Percentiles rank a stretch among this genome's conserved stretches.
phyloP scores from a whole-genome alignment of 2,888 invertebrate genomes.

The Caenorhabditis sp. region DNA sequence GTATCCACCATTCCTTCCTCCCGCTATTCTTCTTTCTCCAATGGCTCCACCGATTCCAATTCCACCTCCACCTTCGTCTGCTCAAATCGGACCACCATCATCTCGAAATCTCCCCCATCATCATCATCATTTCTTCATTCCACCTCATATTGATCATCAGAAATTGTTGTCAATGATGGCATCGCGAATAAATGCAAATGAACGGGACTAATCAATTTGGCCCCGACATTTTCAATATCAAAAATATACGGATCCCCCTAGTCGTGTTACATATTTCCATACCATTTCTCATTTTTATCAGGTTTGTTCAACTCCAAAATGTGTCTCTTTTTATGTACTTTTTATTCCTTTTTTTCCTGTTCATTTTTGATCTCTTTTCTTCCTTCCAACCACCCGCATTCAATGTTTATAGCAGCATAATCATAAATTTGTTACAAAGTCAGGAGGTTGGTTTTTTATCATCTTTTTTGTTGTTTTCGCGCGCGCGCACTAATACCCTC shows the following conservation, averaged over 20 bases:
- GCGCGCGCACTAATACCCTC: not conserved
- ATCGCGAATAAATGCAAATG: slow-evolving; percentile 19
- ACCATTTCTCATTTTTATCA: not conserved
- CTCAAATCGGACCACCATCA: not conserved
- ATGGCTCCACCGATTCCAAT: slow-evolving; percentile 10
- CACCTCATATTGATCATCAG: slow-evolving; percentile 28
- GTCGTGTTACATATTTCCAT: not conserved
- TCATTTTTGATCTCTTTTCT: not conserved
- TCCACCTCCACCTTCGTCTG: slow-evolving; percentile 5
- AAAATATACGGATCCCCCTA: not conserved
- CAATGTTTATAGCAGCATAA: not conserved
- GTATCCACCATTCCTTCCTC: slow-evolving; percentile 42
- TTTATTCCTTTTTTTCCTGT: not conserved
- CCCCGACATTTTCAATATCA: not conserved
- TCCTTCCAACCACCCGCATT: not conserved
- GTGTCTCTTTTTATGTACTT: not conserved
- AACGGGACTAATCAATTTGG: not conserved
- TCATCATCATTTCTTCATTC: slow-evolving; percentile 25
- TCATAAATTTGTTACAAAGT: not conserved
- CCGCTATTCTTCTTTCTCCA: slow-evolving; percentile 16
- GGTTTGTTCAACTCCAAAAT: not conserved
- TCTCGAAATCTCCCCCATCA: slow-evolving; percentile 24
- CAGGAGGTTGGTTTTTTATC: not conserved
- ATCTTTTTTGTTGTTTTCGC: not conserved
- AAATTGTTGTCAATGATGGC: slow-evolving; percentile 41